Evolutionary conservation across 2,888 invertebrate species (phyloP).

Genomic region (Pseudococcus jackbeardsleyi): DNA sequence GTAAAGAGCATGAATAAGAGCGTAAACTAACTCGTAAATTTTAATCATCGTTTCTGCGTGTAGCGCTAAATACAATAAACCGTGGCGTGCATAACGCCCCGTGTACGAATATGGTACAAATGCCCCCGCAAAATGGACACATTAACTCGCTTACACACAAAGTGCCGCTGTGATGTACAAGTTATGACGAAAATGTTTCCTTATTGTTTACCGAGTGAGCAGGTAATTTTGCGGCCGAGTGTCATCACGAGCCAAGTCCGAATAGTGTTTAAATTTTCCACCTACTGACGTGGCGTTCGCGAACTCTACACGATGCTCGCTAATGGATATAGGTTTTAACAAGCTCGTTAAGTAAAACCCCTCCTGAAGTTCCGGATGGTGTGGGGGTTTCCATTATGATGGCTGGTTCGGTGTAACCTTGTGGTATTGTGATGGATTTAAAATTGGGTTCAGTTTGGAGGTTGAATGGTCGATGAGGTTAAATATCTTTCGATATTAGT

Average conservation of each 20-base stretch:
- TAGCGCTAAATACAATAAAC: conserved; percentile 39
- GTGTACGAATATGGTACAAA: background rate
- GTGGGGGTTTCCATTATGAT: background rate
- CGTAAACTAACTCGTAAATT: conserved; percentile 55
- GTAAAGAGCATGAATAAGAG: conserved; percentile 47
- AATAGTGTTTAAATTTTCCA: conserved; percentile 30
- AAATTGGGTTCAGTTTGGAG: background rate
- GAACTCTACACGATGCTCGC: too few relatives aligned
- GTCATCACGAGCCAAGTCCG: conserved; percentile 26
- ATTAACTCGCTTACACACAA: conserved; percentile 43
- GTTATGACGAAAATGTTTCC: conserved; percentile 45
- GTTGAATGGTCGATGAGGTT: background rate
- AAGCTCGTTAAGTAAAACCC: background rate
- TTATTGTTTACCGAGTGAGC: conserved; percentile 38
- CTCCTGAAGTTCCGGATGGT: too few relatives aligned
- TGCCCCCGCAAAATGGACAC: conserved; percentile 50
- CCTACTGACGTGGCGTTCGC: background rate
- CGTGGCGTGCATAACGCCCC: conserved; percentile 5
- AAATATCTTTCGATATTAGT: background rate
- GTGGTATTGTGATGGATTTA: background rate
- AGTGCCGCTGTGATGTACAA: background rate
- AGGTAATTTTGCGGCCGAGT: conserved; percentile 46
- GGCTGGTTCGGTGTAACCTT: background rate
- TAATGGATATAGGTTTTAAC: background rate
- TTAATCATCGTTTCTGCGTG: conserved; percentile 36